Base-by-base conservation (phyloP, 2,888 invertebrate genomes). In the Drosophila robusta region DNA sequence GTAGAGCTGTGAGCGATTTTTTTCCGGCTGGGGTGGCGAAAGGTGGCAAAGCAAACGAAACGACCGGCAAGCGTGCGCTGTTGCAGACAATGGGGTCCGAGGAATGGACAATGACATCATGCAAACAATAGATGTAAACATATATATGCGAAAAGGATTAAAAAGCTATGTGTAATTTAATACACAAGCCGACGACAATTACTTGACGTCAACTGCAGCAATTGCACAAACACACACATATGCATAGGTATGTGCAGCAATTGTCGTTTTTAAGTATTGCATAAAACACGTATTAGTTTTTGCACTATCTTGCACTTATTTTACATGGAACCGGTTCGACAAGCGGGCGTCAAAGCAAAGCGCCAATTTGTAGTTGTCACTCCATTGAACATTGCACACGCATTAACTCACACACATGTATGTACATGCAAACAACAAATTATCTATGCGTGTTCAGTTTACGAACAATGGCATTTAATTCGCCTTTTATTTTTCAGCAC, bases 1-100 rank as follows among this genome's bases (percentile, higher is more conserved):
- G 56, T 60, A 22, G 9, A 32, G 29, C 4, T 34, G 38, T 36
- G 38, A 14, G 12, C 24, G 22, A 55, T 38, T 41, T 34, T 45
- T 57, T 56, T 18, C 2, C 3, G 36, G 0, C 22, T 34, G 9
- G 47, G 50, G 41, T 45, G 41, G 45, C 54, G 62, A 57, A 56
- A 68, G 55, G 71, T 80, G 63, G 55, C 34, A 71, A 65, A 60
- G 67, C 57, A 51, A 63, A 75, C 39, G 29, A 32, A 24, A 49
- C 52, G 58, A 80, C 84, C 68, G 80, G 81, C 57, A 57, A 58
- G 16, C 39, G 22, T 7, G 39, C 9, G 47, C 18, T 61, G 46
- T 9, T 9, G 34, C 34, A 11, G 34, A 12, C 34, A 34, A 9
- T 29, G 29, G 9, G 16, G 34, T 46, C 18, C 14, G 34, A 62